A percentile compares a stretch with the other conserved stretches of the same genome.
Conservation (phyloP, 2,888 invertebrate genomes). For the Scaptomyza parva region DNA sequence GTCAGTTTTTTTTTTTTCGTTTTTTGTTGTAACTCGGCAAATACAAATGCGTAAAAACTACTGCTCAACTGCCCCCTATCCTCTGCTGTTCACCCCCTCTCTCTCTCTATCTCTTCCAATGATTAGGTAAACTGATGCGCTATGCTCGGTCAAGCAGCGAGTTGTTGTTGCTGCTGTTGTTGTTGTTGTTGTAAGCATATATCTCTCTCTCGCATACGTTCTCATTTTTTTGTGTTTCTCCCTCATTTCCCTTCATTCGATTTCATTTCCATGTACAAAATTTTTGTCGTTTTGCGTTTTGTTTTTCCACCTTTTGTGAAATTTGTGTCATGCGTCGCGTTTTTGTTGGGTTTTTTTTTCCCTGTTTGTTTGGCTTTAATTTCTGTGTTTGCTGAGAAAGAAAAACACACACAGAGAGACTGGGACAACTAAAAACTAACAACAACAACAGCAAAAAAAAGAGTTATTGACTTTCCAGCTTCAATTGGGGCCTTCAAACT, state of each 20-base stretch:
- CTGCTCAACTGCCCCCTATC: slow-evolving; percentile 5
- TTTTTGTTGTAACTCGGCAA: slow-evolving; percentile 53
- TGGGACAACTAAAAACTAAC: background rate
- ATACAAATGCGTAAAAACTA: slow-evolving; percentile 71
- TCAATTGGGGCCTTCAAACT: slow-evolving; percentile 34
- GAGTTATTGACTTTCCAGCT: slow-evolving; percentile 45
- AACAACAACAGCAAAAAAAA: slow-evolving; percentile 11
- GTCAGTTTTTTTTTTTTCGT: slow-evolving; percentile 18
- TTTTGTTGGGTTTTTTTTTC: slow-evolving; percentile 42
- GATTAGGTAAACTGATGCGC: slow-evolving; percentile 57
- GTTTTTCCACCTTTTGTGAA: slow-evolving; percentile 62
- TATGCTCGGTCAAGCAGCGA: slow-evolving; percentile 72
- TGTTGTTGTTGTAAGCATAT: slow-evolving; percentile 35
- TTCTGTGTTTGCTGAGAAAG: slow-evolving; percentile 79
- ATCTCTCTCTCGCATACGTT: slow-evolving; percentile 21
- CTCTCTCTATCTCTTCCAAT: background rate
- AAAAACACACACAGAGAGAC: slow-evolving; percentile 54
- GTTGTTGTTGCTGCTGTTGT: slow-evolving; percentile 31
- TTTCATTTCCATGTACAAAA: slow-evolving; percentile 73
- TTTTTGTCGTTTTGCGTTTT: slow-evolving; percentile 54
- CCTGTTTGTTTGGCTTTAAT: slow-evolving; percentile 59
- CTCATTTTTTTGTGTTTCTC: slow-evolving; percentile 36
- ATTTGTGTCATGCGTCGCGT: slow-evolving; percentile 76
- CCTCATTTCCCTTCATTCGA: slow-evolving; percentile 63
- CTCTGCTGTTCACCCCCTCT: slow-evolving; percentile 4